Percentiles rank a stretch among this genome's conserved stretches.
Evolutionary conservation across 35 echinoderm and acorn worm species (phyloP).

Genomic region (Strongylocentrotus purpuratus): DNA sequence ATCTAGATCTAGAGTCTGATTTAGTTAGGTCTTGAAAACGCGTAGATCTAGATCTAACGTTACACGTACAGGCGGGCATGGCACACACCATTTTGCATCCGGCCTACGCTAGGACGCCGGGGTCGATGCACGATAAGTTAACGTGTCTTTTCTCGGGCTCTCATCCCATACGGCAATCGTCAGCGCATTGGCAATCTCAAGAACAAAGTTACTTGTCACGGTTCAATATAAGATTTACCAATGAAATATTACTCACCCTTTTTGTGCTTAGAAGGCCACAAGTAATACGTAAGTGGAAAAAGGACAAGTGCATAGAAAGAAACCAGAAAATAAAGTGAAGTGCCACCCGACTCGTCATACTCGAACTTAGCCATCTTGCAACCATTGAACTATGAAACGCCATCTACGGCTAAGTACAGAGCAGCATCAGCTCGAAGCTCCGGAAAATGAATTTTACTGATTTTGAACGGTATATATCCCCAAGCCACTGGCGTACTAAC

Average conservation of each 20-base stretch:
- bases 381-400: background rate
- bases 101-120: no score
- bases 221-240: background rate
- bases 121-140: background rate
- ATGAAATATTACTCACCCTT: slow-evolving; percentile 63
- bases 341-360: slow-evolving; percentile 99
- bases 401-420: background rate
- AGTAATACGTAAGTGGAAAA: slow-evolving; percentile 89
- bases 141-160: background rate
- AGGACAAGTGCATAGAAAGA: slow-evolving; percentile 97
- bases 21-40: no score
- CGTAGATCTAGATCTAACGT: no score
- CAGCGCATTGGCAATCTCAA: background rate
- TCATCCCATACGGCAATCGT: background rate
- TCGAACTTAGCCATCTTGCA: slow-evolving; percentile 94
- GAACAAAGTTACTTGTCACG: background rate
- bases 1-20: no score
- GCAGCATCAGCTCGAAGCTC: no score
- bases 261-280: slow-evolving; percentile 91
- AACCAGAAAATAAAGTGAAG: slow-evolving; percentile 97
- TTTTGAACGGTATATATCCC: no score
- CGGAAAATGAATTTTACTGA: no score
- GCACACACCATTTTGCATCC: no score
- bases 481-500: no score
- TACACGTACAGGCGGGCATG: no score